A percentile compares a stretch with the other conserved stretches of the same genome.
Conservation (phyloP, 1,140 invertebrate species). For the Zelostemma sp. region DNA sequence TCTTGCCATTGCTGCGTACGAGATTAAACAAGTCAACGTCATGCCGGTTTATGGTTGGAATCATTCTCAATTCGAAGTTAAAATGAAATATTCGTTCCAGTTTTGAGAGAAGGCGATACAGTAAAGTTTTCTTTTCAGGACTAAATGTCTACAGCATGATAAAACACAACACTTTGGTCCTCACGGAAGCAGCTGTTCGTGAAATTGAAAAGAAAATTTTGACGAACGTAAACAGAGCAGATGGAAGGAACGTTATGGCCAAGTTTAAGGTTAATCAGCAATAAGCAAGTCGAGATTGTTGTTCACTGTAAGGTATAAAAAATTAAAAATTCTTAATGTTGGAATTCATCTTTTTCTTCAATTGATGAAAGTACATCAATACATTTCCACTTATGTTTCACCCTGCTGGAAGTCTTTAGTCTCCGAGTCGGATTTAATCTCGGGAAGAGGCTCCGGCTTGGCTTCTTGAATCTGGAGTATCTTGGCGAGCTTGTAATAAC, state of each 20-base stretch:
- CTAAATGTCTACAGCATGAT: slow-evolving; percentile 92
- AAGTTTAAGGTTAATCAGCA: slow-evolving; percentile 48
- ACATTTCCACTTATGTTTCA: too few species aligned
- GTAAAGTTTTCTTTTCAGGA: slow-evolving; percentile 61
- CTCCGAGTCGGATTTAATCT: slow-evolving; percentile 50
- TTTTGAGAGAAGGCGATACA: neutral
- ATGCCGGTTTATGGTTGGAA: slow-evolving; percentile 92
- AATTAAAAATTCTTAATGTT: too few species aligned
- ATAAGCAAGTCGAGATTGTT: slow-evolving; percentile 11
- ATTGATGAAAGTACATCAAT: too few species aligned
- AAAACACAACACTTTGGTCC: slow-evolving; percentile 94
- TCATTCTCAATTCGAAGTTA: slow-evolving; percentile 7
- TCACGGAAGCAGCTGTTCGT: slow-evolving; percentile 88
- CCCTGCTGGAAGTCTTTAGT: too few species aligned
- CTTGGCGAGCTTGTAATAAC: slow-evolving; percentile 67
- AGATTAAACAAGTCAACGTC: slow-evolving; percentile 87
- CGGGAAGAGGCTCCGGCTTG: slow-evolving; percentile 63
- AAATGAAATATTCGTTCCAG: neutral
- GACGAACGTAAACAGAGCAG: slow-evolving; percentile 79
- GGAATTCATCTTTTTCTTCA: too few species aligned
- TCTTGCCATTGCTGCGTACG: slow-evolving; percentile 83
- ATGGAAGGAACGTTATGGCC: slow-evolving; percentile 52
- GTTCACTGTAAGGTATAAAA: too few species aligned
- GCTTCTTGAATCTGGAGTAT: slow-evolving; percentile 66
- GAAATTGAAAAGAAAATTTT: slow-evolving; percentile 89